These are phyloP conservation scores for Drosophila rhopaloa DNA, from an alignment of 1,140 invertebrate species.

Conservation along the genomic window DNA sequence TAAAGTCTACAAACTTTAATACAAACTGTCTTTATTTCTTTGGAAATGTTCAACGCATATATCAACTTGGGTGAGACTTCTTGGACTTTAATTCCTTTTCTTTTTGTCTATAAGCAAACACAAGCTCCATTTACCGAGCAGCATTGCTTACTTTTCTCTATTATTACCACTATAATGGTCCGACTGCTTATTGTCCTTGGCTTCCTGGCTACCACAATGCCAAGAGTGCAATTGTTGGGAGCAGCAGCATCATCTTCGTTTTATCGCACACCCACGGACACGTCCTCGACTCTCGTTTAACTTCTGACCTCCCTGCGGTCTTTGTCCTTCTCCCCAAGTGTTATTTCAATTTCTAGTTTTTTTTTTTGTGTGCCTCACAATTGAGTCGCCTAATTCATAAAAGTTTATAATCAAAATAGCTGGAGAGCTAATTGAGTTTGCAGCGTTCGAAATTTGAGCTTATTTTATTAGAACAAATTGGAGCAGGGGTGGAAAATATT, in stretches of 20 bases:
- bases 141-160: constrained; percentile 50
- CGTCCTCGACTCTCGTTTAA: constrained; percentile 54
- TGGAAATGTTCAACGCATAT: constrained; percentile 4
- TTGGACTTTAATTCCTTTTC: constrained; percentile 17
- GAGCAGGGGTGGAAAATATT: constrained; percentile 17
- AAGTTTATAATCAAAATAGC: constrained; percentile 64
- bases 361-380: constrained; percentile 21
- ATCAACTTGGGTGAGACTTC: constrained; percentile 8
- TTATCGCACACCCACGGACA: constrained; percentile 57
- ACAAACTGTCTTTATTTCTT: background rate
- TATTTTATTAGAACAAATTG: constrained; percentile 20
- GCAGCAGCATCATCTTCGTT: constrained; percentile 34
- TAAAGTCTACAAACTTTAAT: no score
- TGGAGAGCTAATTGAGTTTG: constrained; percentile 67
- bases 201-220: constrained; percentile 39
- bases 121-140: constrained; percentile 26
- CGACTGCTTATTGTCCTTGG: constrained; percentile 61
- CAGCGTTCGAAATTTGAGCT: constrained; percentile 23
- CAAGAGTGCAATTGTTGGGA: constrained; percentile 65
- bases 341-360: constrained; percentile 23
- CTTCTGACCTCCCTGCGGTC: constrained; percentile 44
- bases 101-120: constrained; percentile 34
- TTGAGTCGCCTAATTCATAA: constrained; percentile 64
- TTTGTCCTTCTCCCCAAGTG: constrained; percentile 30
- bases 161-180: constrained; percentile 52